Percentiles rank a stretch among this genome's conserved stretches.
phyloP scores from a whole-genome alignment of 2,888 invertebrate species.

The Drosophila mercatorum region DNA sequence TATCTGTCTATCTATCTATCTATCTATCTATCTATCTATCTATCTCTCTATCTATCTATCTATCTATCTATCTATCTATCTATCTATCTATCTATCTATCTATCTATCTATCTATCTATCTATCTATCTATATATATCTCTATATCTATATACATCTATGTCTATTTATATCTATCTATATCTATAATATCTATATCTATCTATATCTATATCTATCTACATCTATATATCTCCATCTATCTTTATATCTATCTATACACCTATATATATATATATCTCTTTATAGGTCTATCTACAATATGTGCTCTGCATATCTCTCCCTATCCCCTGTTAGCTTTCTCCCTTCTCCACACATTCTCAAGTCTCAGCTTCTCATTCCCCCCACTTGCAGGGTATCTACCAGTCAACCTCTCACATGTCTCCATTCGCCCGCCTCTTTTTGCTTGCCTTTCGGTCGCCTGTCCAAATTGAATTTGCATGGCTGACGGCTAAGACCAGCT shows the following conservation, averaged over 20 bases:
- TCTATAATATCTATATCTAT: too few species aligned
- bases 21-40: neutral
- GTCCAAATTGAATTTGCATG: conserved; percentile 76
- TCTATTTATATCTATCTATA: too few species aligned
- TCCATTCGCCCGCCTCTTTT: neutral
- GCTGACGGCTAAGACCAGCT: conserved; percentile 68
- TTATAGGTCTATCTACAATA: too few species aligned
- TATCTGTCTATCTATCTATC: too few species aligned
- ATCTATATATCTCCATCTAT: neutral
- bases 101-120: neutral
- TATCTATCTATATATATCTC: neutral
- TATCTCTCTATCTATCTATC: neutral
- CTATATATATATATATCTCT: neutral
- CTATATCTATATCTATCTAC: neutral
- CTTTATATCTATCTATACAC: neutral
- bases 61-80: neutral
- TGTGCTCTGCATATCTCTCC: too few species aligned
- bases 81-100: neutral
- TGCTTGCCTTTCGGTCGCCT: conserved; percentile 28
- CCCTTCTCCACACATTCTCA: neutral
- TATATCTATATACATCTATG: neutral
- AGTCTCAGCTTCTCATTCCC: fast-evolving
- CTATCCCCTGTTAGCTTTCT: neutral
- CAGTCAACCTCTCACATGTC: neutral
- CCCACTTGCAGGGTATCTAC: neutral